These are phyloP conservation scores for Syrphus vitripennis DNA, from an alignment of 2,888 invertebrate genomes.

Conservation along the genomic window DNA sequence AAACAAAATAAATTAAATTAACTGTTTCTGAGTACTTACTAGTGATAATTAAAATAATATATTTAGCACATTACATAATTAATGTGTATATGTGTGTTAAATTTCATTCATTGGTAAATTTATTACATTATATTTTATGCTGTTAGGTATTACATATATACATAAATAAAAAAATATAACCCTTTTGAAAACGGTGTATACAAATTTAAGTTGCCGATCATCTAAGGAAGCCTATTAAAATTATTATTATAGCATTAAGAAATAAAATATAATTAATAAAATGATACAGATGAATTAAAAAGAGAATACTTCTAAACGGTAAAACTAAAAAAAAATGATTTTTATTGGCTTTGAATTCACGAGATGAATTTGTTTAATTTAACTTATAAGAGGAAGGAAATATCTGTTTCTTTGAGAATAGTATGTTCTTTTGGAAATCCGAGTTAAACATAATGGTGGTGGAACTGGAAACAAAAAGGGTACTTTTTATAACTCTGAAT, in stretches of 20 bases:
- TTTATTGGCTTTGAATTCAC: background rate
- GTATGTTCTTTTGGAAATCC: no score
- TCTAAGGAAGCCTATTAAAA: conserved; percentile 42
- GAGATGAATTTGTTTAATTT: background rate
- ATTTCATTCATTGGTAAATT: conserved; percentile 37
- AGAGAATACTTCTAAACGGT: conserved; percentile 35
- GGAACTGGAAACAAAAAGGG: no score
- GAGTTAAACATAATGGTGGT: no score
- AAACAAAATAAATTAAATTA: background rate
- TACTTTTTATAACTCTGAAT: no score
- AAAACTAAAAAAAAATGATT: conserved; percentile 5
- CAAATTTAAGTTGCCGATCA: conserved; percentile 44
- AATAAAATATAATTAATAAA: conserved; percentile 47
- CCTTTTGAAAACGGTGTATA: conserved; percentile 34
- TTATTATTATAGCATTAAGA: conserved; percentile 45
- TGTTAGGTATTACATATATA: conserved; percentile 33
- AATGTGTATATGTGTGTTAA: conserved; percentile 7
- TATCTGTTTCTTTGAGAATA: no score
- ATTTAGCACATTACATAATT: background rate
- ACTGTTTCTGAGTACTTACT: conserved; percentile 61
- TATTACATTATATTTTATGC: conserved; percentile 47
- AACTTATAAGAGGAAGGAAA: no score
- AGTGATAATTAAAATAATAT: conserved; percentile 55
- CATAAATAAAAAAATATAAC: conserved; percentile 7
- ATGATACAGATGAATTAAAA: conserved; percentile 53